phyloP scores from a whole-genome alignment of 2,888 invertebrate species.

The Eristalis intricaria region DNA sequence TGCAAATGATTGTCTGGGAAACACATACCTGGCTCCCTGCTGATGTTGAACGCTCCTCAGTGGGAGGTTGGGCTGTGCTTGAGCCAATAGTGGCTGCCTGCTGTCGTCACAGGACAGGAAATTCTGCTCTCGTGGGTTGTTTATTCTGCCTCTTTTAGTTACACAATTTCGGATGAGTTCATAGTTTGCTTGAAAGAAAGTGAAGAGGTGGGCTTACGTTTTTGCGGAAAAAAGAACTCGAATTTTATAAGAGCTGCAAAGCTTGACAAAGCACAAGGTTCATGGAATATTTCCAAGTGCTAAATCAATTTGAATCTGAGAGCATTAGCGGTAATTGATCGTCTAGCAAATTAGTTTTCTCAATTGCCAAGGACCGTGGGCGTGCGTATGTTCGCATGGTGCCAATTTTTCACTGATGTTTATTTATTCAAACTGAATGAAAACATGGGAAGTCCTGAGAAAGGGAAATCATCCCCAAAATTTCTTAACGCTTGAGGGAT shows the following conservation, averaged over 20 bases:
- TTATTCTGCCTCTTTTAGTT: neutral
- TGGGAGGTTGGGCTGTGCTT: neutral
- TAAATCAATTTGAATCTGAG: no score
- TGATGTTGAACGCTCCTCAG: neutral
- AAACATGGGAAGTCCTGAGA: no score
- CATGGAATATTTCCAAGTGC: neutral
- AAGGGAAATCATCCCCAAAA: no score
- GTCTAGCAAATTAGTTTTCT: no score
- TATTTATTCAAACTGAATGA: no score
- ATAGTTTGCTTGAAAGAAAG: neutral
- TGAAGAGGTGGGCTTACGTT: neutral
- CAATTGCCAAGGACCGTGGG: no score
- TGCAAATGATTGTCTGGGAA: neutral
- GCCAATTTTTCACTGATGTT: no score
- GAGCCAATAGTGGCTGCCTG: neutral
- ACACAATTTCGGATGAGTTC: neutral
- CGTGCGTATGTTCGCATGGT: no score
- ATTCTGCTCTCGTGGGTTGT: neutral
- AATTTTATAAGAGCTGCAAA: no score
- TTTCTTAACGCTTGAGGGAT: no score
- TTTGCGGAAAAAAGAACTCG: no score
- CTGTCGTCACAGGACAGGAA: constrained; percentile 3
- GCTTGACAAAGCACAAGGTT: neutral
- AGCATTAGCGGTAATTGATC: no score
- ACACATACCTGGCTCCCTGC: neutral